These are phyloP conservation scores for Cyanoramphus novaezelandiae DNA, from an alignment of 2,113 vertebrate genomes.

Conservation along the genomic window DNA sequence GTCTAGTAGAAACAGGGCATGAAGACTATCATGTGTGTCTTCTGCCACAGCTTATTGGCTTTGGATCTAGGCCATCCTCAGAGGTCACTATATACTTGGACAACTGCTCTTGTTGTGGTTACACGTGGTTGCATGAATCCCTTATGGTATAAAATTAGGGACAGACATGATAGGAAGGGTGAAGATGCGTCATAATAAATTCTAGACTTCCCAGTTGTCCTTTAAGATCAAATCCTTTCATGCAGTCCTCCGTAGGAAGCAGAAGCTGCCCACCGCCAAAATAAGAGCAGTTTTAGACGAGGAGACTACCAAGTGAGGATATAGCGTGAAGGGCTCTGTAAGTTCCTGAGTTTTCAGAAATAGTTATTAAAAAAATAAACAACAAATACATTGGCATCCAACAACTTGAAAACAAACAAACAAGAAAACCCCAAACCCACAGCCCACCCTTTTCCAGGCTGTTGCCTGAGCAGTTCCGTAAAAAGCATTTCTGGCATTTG, in stretches of 20 bases:
- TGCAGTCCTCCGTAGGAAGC: not conserved
- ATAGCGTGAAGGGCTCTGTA: accelerated
- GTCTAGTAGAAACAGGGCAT: not conserved
- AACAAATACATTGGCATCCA: not conserved
- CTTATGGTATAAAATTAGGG: not conserved
- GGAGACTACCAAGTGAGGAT: not conserved
- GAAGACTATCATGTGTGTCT: not conserved
- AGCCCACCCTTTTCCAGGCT: not conserved
- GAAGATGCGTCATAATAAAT: not conserved
- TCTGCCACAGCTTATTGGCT: not conserved
- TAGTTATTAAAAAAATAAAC: not conserved
- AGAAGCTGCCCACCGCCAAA: not conserved
- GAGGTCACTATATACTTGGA: not conserved
- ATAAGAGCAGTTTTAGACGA: not conserved
- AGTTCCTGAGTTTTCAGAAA: not conserved
- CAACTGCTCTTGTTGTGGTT: conserved; percentile 33
- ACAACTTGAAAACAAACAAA: not conserved
- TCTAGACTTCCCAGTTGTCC: not conserved
- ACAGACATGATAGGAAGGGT: not conserved
- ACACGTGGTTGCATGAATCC: not conserved
- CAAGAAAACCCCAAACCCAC: not conserved
- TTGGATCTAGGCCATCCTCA: not conserved
- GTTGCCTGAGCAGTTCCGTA: conserved; percentile 29
- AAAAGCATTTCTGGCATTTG: not conserved
- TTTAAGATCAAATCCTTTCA: not conserved